Percentiles rank a stretch among this genome's conserved stretches.
phyloP scores from a whole-genome alignment of 1,140 invertebrate genomes.

The Whitmania pigra region DNA sequence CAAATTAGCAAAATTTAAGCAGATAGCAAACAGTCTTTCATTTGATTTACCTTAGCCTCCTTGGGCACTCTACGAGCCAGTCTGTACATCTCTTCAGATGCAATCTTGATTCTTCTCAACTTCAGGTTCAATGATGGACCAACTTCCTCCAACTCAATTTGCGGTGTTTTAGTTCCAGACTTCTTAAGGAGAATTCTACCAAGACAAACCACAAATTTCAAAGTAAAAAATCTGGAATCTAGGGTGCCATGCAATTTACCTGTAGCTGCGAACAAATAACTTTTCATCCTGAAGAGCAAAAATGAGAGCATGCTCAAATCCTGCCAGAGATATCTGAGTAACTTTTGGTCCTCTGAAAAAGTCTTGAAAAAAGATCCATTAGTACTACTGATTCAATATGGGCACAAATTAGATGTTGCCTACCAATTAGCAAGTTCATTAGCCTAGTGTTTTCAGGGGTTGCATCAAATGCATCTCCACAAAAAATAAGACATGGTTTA shows the following conservation, averaged over 20 bases:
- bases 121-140: constrained; percentile 81
- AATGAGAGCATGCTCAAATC: constrained; percentile 79
- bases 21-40: background rate
- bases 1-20: background rate
- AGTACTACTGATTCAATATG: background rate
- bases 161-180: constrained; percentile 69
- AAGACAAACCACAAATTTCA: too few species aligned
- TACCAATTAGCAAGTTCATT: constrained; percentile 64
- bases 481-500: constrained; percentile 84
- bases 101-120: constrained; percentile 70
- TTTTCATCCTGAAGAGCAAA: constrained; percentile 69
- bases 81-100: constrained; percentile 79
- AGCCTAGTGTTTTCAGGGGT: constrained; percentile 61
- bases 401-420: constrained; percentile 15
- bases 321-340: constrained; percentile 65
- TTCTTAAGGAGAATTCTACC: constrained; percentile 72
- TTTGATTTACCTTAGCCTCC: constrained; percentile 54
- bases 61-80: constrained; percentile 70
- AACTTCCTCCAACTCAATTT: constrained; percentile 83
- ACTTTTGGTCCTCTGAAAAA: constrained; percentile 79
- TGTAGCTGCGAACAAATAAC: constrained; percentile 74
- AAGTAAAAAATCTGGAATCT: too few species aligned
- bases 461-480: constrained; percentile 80
- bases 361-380: constrained; percentile 48
- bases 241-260: constrained; percentile 40